Base-by-base conservation (phyloP, 2,888 invertebrate species). In the Lamellibrachia columna region DNA sequence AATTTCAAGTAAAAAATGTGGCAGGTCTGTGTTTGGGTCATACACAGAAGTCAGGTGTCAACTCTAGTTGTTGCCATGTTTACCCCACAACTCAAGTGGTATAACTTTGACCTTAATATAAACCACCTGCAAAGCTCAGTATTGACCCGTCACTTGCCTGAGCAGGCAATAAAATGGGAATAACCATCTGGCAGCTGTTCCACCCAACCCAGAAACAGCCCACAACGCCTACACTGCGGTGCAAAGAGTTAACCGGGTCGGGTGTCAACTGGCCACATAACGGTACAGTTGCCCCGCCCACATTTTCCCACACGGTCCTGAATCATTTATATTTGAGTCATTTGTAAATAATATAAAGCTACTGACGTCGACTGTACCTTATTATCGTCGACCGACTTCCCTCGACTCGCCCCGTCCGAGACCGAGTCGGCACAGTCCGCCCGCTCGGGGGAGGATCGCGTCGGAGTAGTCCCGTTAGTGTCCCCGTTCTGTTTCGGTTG, bases 401-500 rank as follows among this genome's bases (percentile, higher is more conserved):
- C 11, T 15, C 75, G 75, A 75, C 22, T 75, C n/a, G 75, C 75
- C 15, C 75, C 75, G 1, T n/a, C 75, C 6, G 75, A 75, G 22
- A 15, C 75, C 6, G 75, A 75, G 22, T 75, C 75, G 22, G 75
- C 75, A 15, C 75, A 22, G 3, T 75, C 75, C n/a, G 75, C 75
- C 75, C 75, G 75, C 22, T 75, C 75, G 15, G 75, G 75, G 75
- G 75, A 75, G 22, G 75, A 22, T 75, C 75, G 75, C 22, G 75
- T 75, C 75, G 75, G 75, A 3, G 75, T 75, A 75, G 75, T 75
- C 75, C 75, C 75, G 75, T 75, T 75, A 75, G 75, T n/a, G 75
- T 75, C n/a, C 75, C 75, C 75, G 75, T 75, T 75, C 75, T 75
- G 75, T 75, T 75, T 75, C 75, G 75, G 22, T 75, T 75, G 75